Evolutionary conservation across 2,113 vertebrate species (phyloP).

Genomic region (Eulacestoma nigropectus): DNA sequence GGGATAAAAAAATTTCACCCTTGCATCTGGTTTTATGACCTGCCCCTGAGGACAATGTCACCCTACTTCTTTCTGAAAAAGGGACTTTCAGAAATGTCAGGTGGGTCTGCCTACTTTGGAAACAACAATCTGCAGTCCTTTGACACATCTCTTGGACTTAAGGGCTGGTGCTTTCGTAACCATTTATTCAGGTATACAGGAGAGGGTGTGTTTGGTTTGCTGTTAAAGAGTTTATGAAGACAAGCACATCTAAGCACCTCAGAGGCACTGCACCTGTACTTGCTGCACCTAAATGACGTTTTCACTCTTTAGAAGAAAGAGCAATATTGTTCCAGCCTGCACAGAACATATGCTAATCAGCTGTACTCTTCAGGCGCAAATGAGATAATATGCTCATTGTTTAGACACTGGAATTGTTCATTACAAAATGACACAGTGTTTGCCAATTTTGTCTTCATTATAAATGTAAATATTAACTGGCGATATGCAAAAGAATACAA

Average conservation of each 20-base stretch:
- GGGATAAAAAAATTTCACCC: background rate
- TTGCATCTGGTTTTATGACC: background rate
- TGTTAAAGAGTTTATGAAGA: constrained; percentile 43
- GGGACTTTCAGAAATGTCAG: background rate
- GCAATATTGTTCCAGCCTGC: constrained; percentile 69
- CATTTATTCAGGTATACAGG: background rate
- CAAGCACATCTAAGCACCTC: constrained; percentile 56
- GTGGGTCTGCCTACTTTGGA: background rate
- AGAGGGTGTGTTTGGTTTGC: background rate
- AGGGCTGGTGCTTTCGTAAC: background rate
- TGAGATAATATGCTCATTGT: constrained; percentile 87
- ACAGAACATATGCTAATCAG: constrained; percentile 86
- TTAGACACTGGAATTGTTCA: constrained; percentile 89
- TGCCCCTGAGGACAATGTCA: background rate
- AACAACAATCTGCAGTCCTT: background rate
- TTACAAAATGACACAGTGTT: constrained; percentile 90
- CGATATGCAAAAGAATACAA: constrained; percentile 87
- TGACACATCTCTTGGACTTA: background rate
- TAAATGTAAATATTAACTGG: constrained; percentile 91
- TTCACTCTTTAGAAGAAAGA: constrained; percentile 76
- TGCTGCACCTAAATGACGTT: constrained; percentile 61
- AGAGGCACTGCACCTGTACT: constrained; percentile 67
- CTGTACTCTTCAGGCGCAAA: constrained; percentile 80
- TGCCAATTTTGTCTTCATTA: constrained; percentile 92
- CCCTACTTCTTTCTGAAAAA: background rate